Base-by-base conservation (phyloP, 1,140 invertebrate genomes). In the Arctopsyche grandis region DNA sequence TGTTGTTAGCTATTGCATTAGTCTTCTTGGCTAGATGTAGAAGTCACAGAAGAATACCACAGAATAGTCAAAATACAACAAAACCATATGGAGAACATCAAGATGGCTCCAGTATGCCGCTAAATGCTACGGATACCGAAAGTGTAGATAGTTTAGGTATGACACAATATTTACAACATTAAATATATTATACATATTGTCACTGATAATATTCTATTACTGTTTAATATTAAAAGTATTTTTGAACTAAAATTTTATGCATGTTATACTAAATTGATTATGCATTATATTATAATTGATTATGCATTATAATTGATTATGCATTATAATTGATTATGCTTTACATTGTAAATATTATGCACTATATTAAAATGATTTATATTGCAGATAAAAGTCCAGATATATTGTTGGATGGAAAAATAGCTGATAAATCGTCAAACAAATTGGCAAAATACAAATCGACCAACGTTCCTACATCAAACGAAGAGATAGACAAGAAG, bases 11-110 rank as follows among this genome's bases (percentile, higher is more conserved):
- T n/a, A 71, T 82, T 52, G 44, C 69, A 10, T 63, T 82, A 9
- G 77, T 82, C 14, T 26, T 82, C 0, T 46, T 79, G 38, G 79
- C 81, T 0, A 66, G 70, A n/a, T 82, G 81, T 46, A 71, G 71
- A 24, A 78, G 60, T 46, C 70, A 76, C 16, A 46, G 76, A 29
- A 71, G 81, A 24, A 75, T 74, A 22, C 78, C 81, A 3, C 48
- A 69, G 21, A 75, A 77, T 75, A 78, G 80, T 76, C 81, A 77
- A 76, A 77, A 74, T 60, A 75, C 75, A 29, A 77, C 78, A 14
- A 82, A 82, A 74, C 75, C 81, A 22, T 82, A 82, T 46, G 79
- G 78, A 56, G 81, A 82, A n/a, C 81, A 82, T 76, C 78, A 76
- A 75, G 81, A 82, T 76, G 81, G 81, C 21, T 82, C 81, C 14